Percentiles rank a stretch among this genome's conserved stretches.
Evolutionary conservation across 2,797 vertebrate genomes (phyloP).

Genomic region (Macroramphosus scolopax): DNA sequence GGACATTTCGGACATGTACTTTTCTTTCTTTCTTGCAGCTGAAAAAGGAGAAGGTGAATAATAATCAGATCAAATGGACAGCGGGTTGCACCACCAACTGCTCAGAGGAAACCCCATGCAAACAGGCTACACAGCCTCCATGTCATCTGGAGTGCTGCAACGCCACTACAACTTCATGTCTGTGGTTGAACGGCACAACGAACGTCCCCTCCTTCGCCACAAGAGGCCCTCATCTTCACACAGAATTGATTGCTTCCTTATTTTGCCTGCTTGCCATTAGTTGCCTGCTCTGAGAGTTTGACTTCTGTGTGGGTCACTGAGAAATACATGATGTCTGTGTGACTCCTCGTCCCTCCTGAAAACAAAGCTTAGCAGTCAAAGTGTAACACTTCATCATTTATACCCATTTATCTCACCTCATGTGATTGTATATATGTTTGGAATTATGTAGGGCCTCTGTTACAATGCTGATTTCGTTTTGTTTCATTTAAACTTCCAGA

Average conservation of each 20-base stretch:
- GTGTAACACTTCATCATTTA: slow-evolving; percentile 9
- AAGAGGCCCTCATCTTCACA: slow-evolving; percentile 28
- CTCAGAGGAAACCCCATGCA: slow-evolving; percentile 42
- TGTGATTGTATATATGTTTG: slow-evolving; percentile 32
- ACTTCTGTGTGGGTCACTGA: slow-evolving; percentile 39
- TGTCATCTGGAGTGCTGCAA: slow-evolving; percentile 83
- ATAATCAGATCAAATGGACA: slow-evolving; percentile 52
- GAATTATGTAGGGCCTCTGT: slow-evolving; percentile 15
- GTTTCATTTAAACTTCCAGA: slow-evolving; percentile 2
- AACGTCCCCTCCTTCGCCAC: slow-evolving; percentile 63
- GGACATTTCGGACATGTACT: background rate
- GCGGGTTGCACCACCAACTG: slow-evolving; percentile 78
- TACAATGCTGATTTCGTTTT: slow-evolving; percentile 25
- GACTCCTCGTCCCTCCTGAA: background rate
- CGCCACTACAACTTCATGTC: slow-evolving; percentile 73
- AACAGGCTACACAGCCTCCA: slow-evolving; percentile 17
- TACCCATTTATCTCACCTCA: slow-evolving; percentile 20
- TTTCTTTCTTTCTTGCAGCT: slow-evolving; percentile 66
- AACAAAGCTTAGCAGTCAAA: slow-evolving; percentile 13
- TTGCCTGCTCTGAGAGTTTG: slow-evolving; percentile 14
- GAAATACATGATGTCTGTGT: too few species aligned
- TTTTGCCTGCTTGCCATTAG: slow-evolving; percentile 58
- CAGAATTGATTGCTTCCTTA: slow-evolving; percentile 45
- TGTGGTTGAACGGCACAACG: slow-evolving; percentile 76
- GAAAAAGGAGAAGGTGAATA: slow-evolving; percentile 53